Percentiles rank a stretch among this genome's conserved stretches.
These are phyloP conservation scores for Dryomyza anilis DNA, from an alignment of 2,888 invertebrate species.

Conservation along the genomic window DNA sequence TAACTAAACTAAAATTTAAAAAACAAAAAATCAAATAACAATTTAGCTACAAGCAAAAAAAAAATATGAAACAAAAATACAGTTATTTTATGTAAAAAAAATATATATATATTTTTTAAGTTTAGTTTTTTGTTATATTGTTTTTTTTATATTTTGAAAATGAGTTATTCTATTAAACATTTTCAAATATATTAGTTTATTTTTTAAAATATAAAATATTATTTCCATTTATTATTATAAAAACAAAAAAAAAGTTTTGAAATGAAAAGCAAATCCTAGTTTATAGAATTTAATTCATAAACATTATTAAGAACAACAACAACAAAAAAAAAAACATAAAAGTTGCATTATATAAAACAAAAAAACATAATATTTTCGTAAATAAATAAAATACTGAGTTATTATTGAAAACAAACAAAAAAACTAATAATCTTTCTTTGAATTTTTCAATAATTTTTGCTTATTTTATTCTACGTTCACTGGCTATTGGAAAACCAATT, in stretches of 20 bases:
- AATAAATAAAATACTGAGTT: constrained; percentile 47
- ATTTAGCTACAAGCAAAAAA: too few relatives aligned
- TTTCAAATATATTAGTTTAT: background rate
- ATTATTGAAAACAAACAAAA: constrained; percentile 51
- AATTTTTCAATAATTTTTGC: constrained; percentile 3
- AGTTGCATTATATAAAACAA: too few relatives aligned
- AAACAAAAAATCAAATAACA: too few relatives aligned
- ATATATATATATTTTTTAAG: too few relatives aligned
- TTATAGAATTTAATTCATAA: constrained; percentile 24
- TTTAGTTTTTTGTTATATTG: too few relatives aligned
- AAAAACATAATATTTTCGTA: constrained; percentile 53
- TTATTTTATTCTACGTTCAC: background rate
- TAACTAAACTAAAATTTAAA: too few relatives aligned
- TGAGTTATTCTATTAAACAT: background rate
- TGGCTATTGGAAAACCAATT: constrained; percentile 5
- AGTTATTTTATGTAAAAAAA: too few relatives aligned
- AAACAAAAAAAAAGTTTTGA: background rate
- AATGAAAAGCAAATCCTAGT: background rate
- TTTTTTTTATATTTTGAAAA: too few relatives aligned
- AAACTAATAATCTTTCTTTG: background rate
- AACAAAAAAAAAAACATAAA: constrained; percentile 14
- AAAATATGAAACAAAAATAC: too few relatives aligned
- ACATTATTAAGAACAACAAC: constrained; percentile 27
- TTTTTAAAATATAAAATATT: too few relatives aligned
- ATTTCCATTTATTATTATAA: background rate